Conservation (phyloP, 2,113 vertebrate genomes). For the Antechinus stuartii region DNA sequence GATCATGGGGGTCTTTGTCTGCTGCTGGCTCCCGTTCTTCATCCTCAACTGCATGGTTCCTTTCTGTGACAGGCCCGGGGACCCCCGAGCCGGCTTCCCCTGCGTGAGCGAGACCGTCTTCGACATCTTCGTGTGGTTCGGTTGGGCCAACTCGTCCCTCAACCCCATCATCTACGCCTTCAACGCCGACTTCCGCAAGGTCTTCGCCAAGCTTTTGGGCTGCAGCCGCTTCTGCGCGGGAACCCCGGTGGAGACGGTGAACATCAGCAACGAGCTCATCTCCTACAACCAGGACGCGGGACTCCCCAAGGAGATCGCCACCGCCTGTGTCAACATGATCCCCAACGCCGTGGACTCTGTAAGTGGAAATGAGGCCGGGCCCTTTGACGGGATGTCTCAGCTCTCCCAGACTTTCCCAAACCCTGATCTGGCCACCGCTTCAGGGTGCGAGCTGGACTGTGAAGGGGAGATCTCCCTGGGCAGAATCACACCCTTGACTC, state of each 20-base stretch:
- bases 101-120: slow-evolving; percentile 97
- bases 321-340: slow-evolving; percentile 91
- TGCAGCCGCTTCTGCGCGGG: slow-evolving; percentile 89
- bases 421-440: slow-evolving; percentile 86
- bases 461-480: slow-evolving; percentile 90
- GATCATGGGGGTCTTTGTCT: slow-evolving; percentile 97
- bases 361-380: slow-evolving; percentile 83
- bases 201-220: slow-evolving; percentile 93
- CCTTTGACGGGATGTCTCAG: slow-evolving; percentile 89
- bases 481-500: slow-evolving; percentile 90
- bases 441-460: slow-evolving; percentile 90
- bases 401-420: slow-evolving; percentile 86
- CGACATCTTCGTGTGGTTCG: slow-evolving; percentile 96
- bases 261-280: slow-evolving; percentile 94
- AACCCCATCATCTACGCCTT: slow-evolving; percentile 98
- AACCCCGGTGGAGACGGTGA: slow-evolving; percentile 91
- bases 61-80: slow-evolving; percentile 88
- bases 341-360: slow-evolving; percentile 89
- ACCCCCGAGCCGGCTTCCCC: slow-evolving; percentile 85
- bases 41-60: slow-evolving; percentile 96
- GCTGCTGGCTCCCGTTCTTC: slow-evolving; percentile 97
- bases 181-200: slow-evolving; percentile 95
- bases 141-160: slow-evolving; percentile 97
- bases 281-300: slow-evolving; percentile 93
- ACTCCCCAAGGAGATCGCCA: slow-evolving; percentile 89